Conservation (phyloP, 2,888 invertebrate species). For the Therioaphis trifolii region DNA sequence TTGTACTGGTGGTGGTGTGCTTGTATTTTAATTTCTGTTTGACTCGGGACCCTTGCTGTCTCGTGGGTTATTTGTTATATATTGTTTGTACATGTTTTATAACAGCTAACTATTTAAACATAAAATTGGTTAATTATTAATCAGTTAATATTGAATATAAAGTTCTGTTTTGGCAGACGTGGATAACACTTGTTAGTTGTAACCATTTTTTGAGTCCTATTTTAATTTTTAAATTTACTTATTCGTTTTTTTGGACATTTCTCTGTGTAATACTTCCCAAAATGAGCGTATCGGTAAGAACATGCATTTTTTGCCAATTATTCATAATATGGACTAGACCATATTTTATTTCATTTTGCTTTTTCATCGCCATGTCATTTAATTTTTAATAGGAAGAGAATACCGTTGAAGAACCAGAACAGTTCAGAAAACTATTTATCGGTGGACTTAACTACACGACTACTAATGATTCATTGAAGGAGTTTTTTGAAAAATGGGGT, state of each 20-base stretch:
- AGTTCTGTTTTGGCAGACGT: not conserved
- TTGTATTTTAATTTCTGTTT: not conserved
- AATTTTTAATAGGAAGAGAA: slow-evolving; percentile 44
- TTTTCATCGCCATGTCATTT: not conserved
- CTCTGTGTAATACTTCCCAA: not conserved
- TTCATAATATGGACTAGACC: no score
- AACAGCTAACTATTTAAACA: not conserved
- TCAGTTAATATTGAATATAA: not conserved
- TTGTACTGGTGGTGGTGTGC: not conserved
- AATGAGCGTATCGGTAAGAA: slow-evolving; percentile 54
- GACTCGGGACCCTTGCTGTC: not conserved
- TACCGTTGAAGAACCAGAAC: slow-evolving; percentile 77
- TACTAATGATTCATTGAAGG: slow-evolving; percentile 90
- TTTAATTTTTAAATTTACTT: not conserved
- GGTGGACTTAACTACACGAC: slow-evolving; percentile 96
- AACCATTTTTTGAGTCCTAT: not conserved
- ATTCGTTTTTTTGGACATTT: not conserved
- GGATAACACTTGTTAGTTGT: not conserved
- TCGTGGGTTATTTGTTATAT: not conserved
- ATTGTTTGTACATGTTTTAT: not conserved
- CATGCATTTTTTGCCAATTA: not conserved
- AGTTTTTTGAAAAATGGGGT: slow-evolving; percentile 96
- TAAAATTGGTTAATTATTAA: no score
- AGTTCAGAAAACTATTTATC: slow-evolving; percentile 91
- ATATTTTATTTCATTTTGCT: not conserved